These are phyloP conservation scores for Phoenoteleia sp. DNA, from an alignment of 2,888 invertebrate genomes.

Conservation along the genomic window DNA sequence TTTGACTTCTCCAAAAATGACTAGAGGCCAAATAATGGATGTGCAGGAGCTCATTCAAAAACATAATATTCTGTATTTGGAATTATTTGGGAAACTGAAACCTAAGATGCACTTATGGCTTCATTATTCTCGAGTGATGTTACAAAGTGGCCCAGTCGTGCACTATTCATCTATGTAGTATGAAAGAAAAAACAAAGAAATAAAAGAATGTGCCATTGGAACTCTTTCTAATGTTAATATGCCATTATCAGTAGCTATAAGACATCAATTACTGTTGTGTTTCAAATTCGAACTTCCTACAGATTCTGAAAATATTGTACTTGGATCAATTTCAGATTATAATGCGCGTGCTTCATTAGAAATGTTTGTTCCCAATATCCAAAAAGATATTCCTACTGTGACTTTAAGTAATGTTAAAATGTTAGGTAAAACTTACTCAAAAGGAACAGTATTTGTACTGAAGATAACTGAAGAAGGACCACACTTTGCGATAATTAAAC, in stretches of 20 bases:
- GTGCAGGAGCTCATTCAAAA: background rate
- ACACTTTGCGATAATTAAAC: slow-evolving; percentile 43
- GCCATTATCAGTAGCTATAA: no score
- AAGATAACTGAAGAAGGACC: slow-evolving; percentile 44
- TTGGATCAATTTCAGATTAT: background rate
- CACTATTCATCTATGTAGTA: no score
- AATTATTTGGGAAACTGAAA: slow-evolving; percentile 35
- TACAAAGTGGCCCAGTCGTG: background rate
- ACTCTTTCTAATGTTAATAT: no score
- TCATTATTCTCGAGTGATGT: background rate
- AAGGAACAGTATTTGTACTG: slow-evolving; percentile 37
- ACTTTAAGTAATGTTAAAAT: slow-evolving; percentile 33
- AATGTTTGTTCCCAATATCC: background rate
- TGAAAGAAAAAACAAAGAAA: no score
- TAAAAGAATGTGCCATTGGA: no score
- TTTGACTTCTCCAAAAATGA: slow-evolving; percentile 3
- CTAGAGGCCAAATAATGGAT: background rate
- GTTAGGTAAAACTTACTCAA: slow-evolving; percentile 15
- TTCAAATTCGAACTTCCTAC: no score
- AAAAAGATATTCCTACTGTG: background rate
- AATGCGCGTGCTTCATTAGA: background rate
- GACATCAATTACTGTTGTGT: no score
- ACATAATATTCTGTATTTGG: slow-evolving; percentile 10
- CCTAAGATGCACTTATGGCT: background rate
- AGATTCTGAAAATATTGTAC: no score